Base-by-base conservation (phyloP, 2,888 invertebrate genomes). In the Parasteatoda lunata region DNA sequence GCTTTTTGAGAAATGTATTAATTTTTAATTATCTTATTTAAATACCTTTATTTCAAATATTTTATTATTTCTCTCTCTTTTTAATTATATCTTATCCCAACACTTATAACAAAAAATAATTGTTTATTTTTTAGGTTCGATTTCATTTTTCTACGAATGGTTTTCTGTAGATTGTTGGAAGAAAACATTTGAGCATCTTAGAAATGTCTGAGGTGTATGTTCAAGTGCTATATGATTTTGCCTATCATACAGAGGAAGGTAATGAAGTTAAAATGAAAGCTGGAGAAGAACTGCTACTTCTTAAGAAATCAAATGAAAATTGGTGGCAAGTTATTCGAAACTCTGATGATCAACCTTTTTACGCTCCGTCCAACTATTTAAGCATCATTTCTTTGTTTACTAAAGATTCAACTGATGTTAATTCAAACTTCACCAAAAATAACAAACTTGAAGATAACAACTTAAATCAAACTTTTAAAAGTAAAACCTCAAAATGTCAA, bases 321-420 rank as follows among this genome's bases (percentile, higher is more conserved):
- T 94, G 94, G 94, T 94, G 93, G 93, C 93, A 93, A 90, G 93
- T 93, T 45, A 92, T 93, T 15, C 91, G 93, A 76, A 91, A 91
- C 72, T 91, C 91, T 48, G 92, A 92, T 77, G 90, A 91, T 54
- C 91, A 91, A 84, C 92, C 93, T 6, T 93, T 93, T 89, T 93
- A 92, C 90, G 93, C 93, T 64, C 93, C 93, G 15, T 93, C 93
- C n/a, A 91, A 92, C 52, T 93, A 93, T 90, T 92, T 93, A 4
- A 91, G 68, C 59, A 64, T 89, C 8, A 77, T 88, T 66, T 86
- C 80, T 49, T 66, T 76, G 54, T 70, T 79, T 13, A 51, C 79
- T 11, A 64, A 54, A 6, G 49, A 68, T 52, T 73, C 82, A 49
- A 73, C 48, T 45, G 87, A 87, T 75, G 81, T 82, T 4, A 87